phyloP scores from a whole-genome alignment of 2,888 invertebrate species.

The Polietes domitor region DNA sequence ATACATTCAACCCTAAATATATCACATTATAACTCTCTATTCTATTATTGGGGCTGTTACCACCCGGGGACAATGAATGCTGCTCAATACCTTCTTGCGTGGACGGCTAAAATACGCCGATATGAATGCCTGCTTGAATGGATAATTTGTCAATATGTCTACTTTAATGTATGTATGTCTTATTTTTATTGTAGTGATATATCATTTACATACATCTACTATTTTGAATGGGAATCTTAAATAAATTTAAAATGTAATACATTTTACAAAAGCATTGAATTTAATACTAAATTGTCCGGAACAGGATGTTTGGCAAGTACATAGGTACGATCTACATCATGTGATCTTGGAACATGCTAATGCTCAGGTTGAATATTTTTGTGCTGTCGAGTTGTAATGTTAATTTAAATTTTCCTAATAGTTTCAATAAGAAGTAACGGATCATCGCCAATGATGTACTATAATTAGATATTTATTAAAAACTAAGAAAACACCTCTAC shows the following conservation, averaged over 20 bases:
- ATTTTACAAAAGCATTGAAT: not conserved
- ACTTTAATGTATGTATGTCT: constrained; percentile 1
- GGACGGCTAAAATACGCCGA: not conserved
- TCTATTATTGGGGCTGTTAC: constrained; percentile 44
- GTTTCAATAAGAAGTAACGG: no score
- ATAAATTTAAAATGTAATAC: constrained; percentile 17
- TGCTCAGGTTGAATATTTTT: no score
- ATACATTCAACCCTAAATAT: not conserved
- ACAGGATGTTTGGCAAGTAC: no score
- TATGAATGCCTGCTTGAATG: not conserved
- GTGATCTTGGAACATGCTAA: no score
- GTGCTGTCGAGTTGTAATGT: no score
- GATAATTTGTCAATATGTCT: not conserved
- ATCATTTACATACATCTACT: constrained; percentile 21
- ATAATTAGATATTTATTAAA: no score
- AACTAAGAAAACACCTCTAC: no score
- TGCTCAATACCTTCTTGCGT: not conserved
- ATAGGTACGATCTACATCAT: no score
- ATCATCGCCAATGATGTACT: no score
- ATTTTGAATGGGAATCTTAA: constrained; percentile 26
- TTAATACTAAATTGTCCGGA: no score
- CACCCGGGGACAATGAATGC: not conserved
- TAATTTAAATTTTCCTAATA: no score
- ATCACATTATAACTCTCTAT: constrained; percentile 42
- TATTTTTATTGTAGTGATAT: constrained; percentile 14